A percentile compares a stretch with the other conserved stretches of the same genome.
These are phyloP conservation scores for human (Homo sapiens) DNA, from an alignment of 2,113 vertebrate genomes.

Conservation along the genomic window DNA sequence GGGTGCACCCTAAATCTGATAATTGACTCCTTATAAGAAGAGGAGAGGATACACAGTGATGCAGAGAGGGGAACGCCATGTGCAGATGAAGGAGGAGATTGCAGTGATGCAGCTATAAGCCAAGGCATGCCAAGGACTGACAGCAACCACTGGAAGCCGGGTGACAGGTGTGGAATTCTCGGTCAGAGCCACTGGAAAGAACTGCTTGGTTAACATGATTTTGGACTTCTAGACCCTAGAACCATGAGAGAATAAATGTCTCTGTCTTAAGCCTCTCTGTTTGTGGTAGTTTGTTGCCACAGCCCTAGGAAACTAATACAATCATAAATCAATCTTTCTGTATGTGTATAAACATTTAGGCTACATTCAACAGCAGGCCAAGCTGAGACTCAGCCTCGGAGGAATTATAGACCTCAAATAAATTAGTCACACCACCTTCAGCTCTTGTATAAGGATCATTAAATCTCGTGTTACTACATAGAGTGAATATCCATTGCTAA, in stretches of 20 bases:
- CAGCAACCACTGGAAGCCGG: no score
- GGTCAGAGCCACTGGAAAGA: background rate
- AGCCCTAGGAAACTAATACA: background rate
- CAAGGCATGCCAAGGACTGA: background rate
- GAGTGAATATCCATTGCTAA: constrained; percentile 17
- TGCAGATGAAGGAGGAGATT: background rate
- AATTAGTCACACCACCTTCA: constrained; percentile 39
- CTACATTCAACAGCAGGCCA: background rate
- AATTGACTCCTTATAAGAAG: background rate
- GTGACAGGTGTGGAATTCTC: fast-evolving
- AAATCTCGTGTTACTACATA: background rate
- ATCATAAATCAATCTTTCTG: background rate
- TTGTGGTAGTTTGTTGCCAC: background rate
- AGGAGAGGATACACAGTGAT: background rate
- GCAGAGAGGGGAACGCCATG: background rate
- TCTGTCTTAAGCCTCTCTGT: background rate
- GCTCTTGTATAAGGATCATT: background rate
- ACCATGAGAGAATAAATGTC: background rate
- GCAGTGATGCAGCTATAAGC: background rate
- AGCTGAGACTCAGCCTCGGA: background rate
- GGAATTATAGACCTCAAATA: background rate
- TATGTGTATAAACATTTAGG: background rate
- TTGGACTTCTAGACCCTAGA: background rate
- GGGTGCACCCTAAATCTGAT: background rate
- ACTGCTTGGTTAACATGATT: background rate